These are phyloP conservation scores for Prorops nasuta DNA, from an alignment of 1,140 invertebrate genomes.

Conservation along the genomic window DNA sequence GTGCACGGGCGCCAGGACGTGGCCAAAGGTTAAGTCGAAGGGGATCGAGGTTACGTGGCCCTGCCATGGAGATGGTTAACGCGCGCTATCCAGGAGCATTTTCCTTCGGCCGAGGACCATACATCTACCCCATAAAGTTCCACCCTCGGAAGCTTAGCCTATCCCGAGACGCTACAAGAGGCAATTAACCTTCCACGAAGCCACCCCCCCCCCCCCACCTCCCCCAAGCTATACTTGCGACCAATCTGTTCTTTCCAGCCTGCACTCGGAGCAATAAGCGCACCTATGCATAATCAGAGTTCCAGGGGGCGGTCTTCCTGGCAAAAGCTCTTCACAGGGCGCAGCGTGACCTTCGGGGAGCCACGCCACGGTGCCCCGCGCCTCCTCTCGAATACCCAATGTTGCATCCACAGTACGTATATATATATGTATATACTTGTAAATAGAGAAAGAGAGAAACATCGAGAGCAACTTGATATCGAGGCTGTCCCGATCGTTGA, in stretches of 20 bases:
- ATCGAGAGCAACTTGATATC: too few species aligned
- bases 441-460: too few species aligned
- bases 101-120: constrained; percentile 17
- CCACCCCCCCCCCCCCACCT: constrained; percentile 30
- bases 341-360: too few species aligned
- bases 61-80: too few species aligned
- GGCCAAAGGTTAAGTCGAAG: constrained; percentile 38
- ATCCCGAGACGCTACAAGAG: constrained; percentile 47
- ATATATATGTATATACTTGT: too few species aligned
- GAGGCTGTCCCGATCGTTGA: background rate
- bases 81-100: constrained; percentile 5
- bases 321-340: constrained; percentile 44
- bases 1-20: constrained; percentile 18
- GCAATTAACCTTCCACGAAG: constrained; percentile 53
- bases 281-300: constrained; percentile 55
- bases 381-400: too few species aligned
- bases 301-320: constrained; percentile 31
- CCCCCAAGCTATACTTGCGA: constrained; percentile 2
- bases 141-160: constrained; percentile 35
- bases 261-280: constrained; percentile 35
- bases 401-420: too few species aligned
- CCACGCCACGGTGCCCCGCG: too few species aligned
- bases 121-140: constrained; percentile 25
- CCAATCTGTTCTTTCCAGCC: background rate
- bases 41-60: constrained; percentile 32